Percentiles rank a stretch among this genome's conserved stretches.
phyloP scores from a whole-genome alignment of 2,888 invertebrate genomes.

The Dryococelus australis region DNA sequence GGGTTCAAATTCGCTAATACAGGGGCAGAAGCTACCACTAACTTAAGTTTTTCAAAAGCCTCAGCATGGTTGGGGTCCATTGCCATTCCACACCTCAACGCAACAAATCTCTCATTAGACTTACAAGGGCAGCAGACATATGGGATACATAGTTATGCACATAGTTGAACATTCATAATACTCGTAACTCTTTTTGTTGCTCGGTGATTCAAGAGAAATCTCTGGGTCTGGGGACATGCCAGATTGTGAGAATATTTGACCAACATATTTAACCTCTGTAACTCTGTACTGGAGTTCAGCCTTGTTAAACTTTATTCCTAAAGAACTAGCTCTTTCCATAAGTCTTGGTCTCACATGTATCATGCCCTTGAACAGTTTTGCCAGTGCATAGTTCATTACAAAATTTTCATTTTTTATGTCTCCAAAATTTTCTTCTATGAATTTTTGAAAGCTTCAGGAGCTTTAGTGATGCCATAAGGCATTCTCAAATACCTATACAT shows the following conservation, averaged over 20 bases:
- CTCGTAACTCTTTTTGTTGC: neutral
- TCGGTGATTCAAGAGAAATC: neutral
- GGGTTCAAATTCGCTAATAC: too few relatives aligned
- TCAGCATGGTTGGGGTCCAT: neutral
- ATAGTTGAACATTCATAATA: neutral
- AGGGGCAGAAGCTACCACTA: neutral
- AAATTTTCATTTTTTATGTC: neutral
- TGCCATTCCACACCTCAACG: neutral
- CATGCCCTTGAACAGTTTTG: neutral
- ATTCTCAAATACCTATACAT: neutral
- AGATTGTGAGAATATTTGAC: neutral
- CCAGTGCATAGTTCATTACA: neutral
- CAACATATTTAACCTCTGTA: neutral
- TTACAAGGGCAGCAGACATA: neutral
- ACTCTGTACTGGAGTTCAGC: neutral
- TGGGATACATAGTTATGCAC: neutral
- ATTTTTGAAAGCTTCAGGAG: neutral
- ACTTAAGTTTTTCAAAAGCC: neutral
- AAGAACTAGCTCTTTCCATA: neutral
- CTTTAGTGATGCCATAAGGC: neutral
- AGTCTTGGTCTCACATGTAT: neutral
- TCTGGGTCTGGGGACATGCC: neutral
- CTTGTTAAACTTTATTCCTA: neutral
- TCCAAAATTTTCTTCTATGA: neutral
- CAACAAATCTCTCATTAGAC: neutral